Evolutionary conservation across 2,797 vertebrate genomes (phyloP).

Genomic region (Gobionotothen gibberifrons): DNA sequence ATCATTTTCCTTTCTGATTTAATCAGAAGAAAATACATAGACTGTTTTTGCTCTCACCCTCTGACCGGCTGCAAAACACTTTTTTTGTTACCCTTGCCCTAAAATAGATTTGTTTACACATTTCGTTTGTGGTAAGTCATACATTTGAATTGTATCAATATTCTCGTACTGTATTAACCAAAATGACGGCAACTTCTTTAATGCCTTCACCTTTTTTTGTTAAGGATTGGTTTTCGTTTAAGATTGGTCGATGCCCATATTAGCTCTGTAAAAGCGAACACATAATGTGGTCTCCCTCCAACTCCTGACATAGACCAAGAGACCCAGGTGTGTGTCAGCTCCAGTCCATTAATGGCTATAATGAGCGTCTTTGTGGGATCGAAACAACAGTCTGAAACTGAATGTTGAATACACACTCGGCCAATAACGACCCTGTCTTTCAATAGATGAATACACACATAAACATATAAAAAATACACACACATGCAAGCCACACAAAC

Average conservation of each 20-base stretch:
- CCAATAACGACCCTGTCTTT: conserved; percentile 48
- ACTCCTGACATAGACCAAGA: conserved; percentile 35
- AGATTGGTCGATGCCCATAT: conserved; percentile 10
- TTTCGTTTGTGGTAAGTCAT: no score
- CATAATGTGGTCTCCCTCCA: conserved; percentile 27
- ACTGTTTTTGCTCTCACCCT: no score
- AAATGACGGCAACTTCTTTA: neutral
- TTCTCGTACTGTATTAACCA: conserved; percentile 6
- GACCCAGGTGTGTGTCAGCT: conserved; percentile 70
- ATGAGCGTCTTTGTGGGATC: conserved; percentile 56
- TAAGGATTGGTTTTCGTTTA: neutral
- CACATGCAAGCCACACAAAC: conserved; percentile 9
- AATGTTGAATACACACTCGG: conserved; percentile 50
- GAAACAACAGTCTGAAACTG: conserved; percentile 26
- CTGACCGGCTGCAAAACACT: no score
- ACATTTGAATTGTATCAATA: neutral
- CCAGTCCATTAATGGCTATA: conserved; percentile 69
- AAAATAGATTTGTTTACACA: no score
- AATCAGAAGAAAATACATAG: no score
- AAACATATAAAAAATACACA: conserved; percentile 21
- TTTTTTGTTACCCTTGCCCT: no score
- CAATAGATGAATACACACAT: conserved; percentile 19
- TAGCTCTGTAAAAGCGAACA: conserved; percentile 14
- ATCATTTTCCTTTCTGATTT: no score
- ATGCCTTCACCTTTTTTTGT: neutral